These are phyloP conservation scores for Psammodynastes pulverulentus DNA, from an alignment of 2,113 vertebrate species.

Conservation along the genomic window DNA sequence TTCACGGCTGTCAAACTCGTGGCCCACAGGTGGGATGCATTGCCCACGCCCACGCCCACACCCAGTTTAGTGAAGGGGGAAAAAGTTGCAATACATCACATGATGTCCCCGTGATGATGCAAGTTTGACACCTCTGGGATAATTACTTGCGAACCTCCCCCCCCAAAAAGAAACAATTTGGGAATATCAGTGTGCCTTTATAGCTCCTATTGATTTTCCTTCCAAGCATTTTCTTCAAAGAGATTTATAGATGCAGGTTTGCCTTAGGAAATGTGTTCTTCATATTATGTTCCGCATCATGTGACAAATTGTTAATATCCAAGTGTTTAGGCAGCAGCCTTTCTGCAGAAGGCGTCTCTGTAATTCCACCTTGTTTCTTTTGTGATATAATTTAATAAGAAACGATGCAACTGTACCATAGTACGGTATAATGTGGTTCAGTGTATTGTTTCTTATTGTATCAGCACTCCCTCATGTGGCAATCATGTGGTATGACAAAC, in stretches of 20 bases:
- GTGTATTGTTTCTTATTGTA: background rate
- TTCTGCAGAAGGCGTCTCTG: background rate
- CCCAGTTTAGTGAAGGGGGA: too few species aligned
- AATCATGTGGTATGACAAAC: accelerated
- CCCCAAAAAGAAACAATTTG: background rate
- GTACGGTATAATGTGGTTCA: background rate
- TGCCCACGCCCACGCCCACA: too few species aligned
- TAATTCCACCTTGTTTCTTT: background rate
- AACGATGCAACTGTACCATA: accelerated
- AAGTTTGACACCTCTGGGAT: too few species aligned
- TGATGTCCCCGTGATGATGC: too few species aligned
- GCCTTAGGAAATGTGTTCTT: background rate
- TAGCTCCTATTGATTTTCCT: background rate
- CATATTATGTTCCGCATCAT: background rate
- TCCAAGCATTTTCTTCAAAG: background rate
- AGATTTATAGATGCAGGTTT: background rate
- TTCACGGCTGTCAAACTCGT: accelerated
- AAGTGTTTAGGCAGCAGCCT: background rate
- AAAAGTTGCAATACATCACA: too few species aligned
- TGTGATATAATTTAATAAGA: background rate
- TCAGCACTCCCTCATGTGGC: conserved; percentile 49
- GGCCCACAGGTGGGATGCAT: too few species aligned
- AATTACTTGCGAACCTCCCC: too few species aligned
- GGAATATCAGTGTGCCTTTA: background rate
- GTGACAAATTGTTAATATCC: background rate